Evolutionary conservation across 2,888 invertebrate species (phyloP), one percentile per base, ranked within the genome.

Genomic region (Ophioninae sp.): DNA sequence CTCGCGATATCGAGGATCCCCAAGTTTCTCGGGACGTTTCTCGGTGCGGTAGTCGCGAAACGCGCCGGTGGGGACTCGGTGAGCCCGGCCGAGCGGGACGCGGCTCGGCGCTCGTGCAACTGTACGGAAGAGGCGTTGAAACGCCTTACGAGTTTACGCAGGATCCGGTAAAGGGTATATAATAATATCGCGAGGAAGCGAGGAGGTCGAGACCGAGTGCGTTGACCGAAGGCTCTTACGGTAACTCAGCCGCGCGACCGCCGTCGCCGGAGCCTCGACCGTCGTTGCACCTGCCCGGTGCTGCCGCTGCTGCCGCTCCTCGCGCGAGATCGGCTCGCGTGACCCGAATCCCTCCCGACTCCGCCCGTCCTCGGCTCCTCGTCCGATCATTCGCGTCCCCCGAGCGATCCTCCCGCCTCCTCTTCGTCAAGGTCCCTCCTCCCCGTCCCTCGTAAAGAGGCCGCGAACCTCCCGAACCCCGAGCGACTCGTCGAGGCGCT

Each of bases 161-260:
- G 64, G 69, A 74, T 79, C 78, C 23, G 51, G 78, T 65, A 79
- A 79, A 79, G 64, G 71, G 80, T 81, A 65, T 81, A 65, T 74
- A 77, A 65, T 74, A 77, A 83, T 81, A 83, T 78, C 80, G 80
- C 73, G 74, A 77, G 77, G 83, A 78, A 83, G 83, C 74, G 85
- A 86, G 51, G 51, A 51, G 85, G 88, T 88, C 86, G 88, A 80
- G 83, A 85, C 86, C 17, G 90, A 88, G 91, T 91, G 90, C 91
- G 90, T 91, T 91, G 91, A 91, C 91, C 91, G 87, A 89, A 3
- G 3, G 63, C 79, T 85, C 91, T 91, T 90, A 90, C 90, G 91
- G 90, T 91, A 90, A 89, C 89, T 87, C 87, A 88, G 86, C 83
- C 82, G 76, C 82, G 76, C 64, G 44, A 69, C 69, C 13, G 51